Evolutionary conservation across 2,797 vertebrate genomes (phyloP).

Genomic region (Oreochromis mossambicus): DNA sequence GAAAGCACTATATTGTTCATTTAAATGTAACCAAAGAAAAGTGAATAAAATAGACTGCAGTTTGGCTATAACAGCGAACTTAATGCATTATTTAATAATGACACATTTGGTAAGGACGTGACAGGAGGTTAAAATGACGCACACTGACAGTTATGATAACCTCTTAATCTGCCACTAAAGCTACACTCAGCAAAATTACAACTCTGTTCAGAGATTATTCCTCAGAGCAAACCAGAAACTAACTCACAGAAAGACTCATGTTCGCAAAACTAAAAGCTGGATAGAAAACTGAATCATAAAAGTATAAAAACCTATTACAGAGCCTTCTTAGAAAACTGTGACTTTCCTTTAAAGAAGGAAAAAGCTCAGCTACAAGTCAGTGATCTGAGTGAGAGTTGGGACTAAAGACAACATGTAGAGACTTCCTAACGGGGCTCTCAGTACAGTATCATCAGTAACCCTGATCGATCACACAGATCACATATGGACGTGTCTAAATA

Average conservation of each 20-base stretch:
- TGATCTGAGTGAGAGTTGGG: neutral
- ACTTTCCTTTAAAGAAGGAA: neutral
- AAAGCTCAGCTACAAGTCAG: neutral
- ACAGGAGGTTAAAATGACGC: neutral
- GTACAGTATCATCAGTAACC: neutral
- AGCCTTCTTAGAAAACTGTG: neutral
- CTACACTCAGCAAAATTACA: neutral
- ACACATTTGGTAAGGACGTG: neutral
- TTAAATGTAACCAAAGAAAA: neutral
- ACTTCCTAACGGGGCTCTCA: neutral
- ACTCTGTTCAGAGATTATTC: neutral
- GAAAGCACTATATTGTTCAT: neutral
- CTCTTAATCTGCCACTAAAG: neutral
- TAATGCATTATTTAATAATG: neutral
- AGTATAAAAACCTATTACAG: neutral
- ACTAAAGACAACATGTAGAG: neutral
- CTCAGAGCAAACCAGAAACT: neutral
- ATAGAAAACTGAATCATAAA: neutral
- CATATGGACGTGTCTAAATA: neutral
- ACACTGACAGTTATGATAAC: neutral
- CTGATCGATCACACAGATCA: neutral
- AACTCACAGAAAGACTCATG: neutral
- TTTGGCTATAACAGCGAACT: neutral
- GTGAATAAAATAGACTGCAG: neutral
- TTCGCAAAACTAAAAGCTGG: neutral